phyloP scores from a whole-genome alignment of 2,888 invertebrate species.

The Tenodera sinensis region DNA sequence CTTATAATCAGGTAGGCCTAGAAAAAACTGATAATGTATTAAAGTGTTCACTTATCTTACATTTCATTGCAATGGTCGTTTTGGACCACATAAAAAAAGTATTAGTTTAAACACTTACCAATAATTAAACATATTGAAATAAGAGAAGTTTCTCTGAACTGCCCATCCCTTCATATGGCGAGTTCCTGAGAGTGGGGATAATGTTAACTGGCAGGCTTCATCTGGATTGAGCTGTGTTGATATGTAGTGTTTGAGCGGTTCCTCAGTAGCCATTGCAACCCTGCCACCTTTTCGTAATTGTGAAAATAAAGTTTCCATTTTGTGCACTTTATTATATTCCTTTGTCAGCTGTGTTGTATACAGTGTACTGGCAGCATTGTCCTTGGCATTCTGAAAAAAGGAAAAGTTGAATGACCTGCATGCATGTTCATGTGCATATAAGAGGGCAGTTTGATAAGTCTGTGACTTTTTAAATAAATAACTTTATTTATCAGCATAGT shows the following conservation, averaged over 20 bases:
- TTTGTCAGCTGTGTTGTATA: constrained; percentile 5
- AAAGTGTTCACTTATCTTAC: no score
- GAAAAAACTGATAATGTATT: no score
- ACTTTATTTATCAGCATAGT: no score
- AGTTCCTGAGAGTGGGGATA: constrained; percentile 28
- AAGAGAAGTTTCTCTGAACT: constrained; percentile 32
- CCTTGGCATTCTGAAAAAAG: neutral
- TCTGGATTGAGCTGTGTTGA: constrained; percentile 28
- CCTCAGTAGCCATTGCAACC: constrained; percentile 37
- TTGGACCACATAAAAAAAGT: no score
- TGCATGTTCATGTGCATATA: no score
- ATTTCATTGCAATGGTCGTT: no score
- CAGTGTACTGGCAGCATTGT: neutral
- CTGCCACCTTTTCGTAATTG: constrained; percentile 35
- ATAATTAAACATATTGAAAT: constrained; percentile 34
- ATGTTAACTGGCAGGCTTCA: constrained; percentile 27
- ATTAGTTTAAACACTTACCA: constrained; percentile 30
- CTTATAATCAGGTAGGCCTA: no score
- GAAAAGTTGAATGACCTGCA: neutral
- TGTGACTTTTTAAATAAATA: no score
- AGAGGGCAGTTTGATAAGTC: no score
- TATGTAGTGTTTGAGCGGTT: constrained; percentile 31
- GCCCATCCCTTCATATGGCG: constrained; percentile 32
- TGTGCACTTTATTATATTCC: constrained; percentile 17
- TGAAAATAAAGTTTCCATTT: constrained; percentile 34